Base-by-base conservation (phyloP, 1,140 invertebrate species). In the Lordiphosa clarofinis region DNA sequence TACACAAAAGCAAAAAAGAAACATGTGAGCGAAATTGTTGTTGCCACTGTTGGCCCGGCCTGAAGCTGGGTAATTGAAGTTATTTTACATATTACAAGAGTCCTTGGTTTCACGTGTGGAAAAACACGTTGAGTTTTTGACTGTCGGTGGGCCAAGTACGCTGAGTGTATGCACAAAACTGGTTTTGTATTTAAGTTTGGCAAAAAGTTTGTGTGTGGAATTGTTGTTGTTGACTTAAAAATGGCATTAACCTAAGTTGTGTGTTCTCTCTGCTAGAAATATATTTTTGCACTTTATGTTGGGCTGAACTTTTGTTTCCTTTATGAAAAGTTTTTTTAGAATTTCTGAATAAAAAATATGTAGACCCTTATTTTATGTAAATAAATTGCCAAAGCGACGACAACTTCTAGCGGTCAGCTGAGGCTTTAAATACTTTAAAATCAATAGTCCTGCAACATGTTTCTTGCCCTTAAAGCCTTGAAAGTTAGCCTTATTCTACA, bases 11-110 rank as follows among this genome's bases (percentile, higher is more conserved):
- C 37, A 28, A 43, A 24, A 52, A 31, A 31, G 4, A 1, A 19
- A 19, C 19, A 19, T 3, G 19, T 19, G 3, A 19, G 19, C 28
- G 36, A 33, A 52, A 39, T 35, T 42, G 31, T 42, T 57, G 35
- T 35, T 62, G 28, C 33, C 35, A 47, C 44, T 63, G 53, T 53
- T 53, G 24, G 43, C 15, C 38, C 37, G 21, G 38, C 54, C 53
- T 52, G 55, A 44, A 55, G 66, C 55, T 64, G 43, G 53, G 56
- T 76, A 79, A 73, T 79, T 79, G 61, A 79, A 73, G 74, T 79
- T 73, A 60, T 73, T 79, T 79, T 67, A 47, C 46, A 67, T 73
- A 65, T 79, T 69, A 69, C 73, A 78, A 56, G 43, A 46, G 38
- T 52, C 55, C 59, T 48, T 36, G 43, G 38, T 48, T 61, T 47